These are phyloP conservation scores for Tubiluchus corallicola DNA, from an alignment of 2,888 invertebrate genomes.

Conservation along the genomic window DNA sequence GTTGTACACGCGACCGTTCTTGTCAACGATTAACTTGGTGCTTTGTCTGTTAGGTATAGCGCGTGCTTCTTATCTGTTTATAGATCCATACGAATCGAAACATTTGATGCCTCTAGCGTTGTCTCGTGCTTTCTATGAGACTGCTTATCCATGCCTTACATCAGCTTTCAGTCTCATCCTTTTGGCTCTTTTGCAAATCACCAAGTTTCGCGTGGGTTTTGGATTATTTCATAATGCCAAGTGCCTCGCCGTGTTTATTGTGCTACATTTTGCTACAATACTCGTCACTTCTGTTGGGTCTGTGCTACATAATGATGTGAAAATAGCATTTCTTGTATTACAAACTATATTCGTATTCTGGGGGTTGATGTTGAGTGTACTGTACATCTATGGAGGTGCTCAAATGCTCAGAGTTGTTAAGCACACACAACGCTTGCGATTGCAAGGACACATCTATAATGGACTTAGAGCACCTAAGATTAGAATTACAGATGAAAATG, in stretches of 20 bases:
- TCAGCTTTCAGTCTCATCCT: slow-evolving; percentile 39
- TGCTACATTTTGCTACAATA: slow-evolving; percentile 35
- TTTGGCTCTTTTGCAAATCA: slow-evolving; percentile 37
- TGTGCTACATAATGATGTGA: slow-evolving; percentile 22
- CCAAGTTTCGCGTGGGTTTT: slow-evolving; percentile 34
- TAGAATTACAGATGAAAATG: slow-evolving; percentile 31
- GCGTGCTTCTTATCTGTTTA: slow-evolving; percentile 35
- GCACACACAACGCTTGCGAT: slow-evolving; percentile 33
- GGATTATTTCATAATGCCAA: slow-evolving; percentile 15
- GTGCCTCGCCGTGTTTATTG: slow-evolving; percentile 34
- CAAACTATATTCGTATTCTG: slow-evolving; percentile 37
- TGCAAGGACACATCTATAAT: slow-evolving; percentile 28
- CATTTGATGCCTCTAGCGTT: slow-evolving; percentile 35
- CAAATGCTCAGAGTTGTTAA: slow-evolving; percentile 31
- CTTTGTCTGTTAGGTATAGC: slow-evolving; percentile 36
- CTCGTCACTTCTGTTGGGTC: slow-evolving; percentile 35
- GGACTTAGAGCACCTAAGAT: slow-evolving; percentile 27
- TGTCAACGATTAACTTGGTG: slow-evolving; percentile 38
- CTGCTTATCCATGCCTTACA: slow-evolving; percentile 38
- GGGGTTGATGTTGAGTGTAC: slow-evolving; percentile 36
- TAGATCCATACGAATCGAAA: slow-evolving; percentile 39
- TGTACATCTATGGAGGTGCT: slow-evolving; percentile 37
- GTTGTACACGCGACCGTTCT: slow-evolving; percentile 35
- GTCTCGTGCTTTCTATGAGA: slow-evolving; percentile 36
- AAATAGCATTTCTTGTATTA: slow-evolving; percentile 24